Evolutionary conservation across 1,140 invertebrate genomes (phyloP).

Genomic region (Papilio dardanus): DNA sequence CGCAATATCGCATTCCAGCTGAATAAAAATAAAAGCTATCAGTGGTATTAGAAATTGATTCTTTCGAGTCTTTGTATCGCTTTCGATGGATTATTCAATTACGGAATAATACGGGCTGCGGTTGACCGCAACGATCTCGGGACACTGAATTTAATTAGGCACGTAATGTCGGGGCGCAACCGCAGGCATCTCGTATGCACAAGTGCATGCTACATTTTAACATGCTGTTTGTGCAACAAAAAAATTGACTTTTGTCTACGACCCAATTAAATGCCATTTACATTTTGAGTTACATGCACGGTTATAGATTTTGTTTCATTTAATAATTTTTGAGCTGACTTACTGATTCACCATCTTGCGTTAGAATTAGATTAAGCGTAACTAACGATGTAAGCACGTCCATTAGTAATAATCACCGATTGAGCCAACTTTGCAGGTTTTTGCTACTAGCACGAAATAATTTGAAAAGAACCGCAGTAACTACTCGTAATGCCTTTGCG

Average conservation of each 20-base stretch:
- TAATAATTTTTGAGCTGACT: too few relatives aligned
- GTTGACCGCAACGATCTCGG: slow-evolving; percentile 53
- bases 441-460: slow-evolving; percentile 23
- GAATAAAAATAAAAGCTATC: slow-evolving; percentile 35
- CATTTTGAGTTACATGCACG: too few relatives aligned
- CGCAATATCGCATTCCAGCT: slow-evolving; percentile 23
- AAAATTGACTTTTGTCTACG: too few relatives aligned
- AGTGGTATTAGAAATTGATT: slow-evolving; percentile 35
- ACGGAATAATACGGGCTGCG: slow-evolving; percentile 51
- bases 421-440: slow-evolving; percentile 6
- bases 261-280: too few relatives aligned
- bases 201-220: slow-evolving; percentile 16
- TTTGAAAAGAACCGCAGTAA: not conserved
- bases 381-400: slow-evolving; percentile 5
- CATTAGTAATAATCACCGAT: slow-evolving; percentile 17
- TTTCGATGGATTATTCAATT: slow-evolving; percentile 50
- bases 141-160: slow-evolving; percentile 61
- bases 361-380: slow-evolving; percentile 21
- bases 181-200: slow-evolving; percentile 43
- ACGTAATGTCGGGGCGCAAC: slow-evolving; percentile 49
- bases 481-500: slow-evolving; percentile 13
- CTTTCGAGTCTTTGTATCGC: slow-evolving; percentile 36
- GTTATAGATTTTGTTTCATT: too few relatives aligned
- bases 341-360: not conserved
- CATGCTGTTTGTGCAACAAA: not conserved